These are phyloP conservation scores for Notarius quadriscutis DNA, from an alignment of 2,113 vertebrate genomes.

Conservation along the genomic window DNA sequence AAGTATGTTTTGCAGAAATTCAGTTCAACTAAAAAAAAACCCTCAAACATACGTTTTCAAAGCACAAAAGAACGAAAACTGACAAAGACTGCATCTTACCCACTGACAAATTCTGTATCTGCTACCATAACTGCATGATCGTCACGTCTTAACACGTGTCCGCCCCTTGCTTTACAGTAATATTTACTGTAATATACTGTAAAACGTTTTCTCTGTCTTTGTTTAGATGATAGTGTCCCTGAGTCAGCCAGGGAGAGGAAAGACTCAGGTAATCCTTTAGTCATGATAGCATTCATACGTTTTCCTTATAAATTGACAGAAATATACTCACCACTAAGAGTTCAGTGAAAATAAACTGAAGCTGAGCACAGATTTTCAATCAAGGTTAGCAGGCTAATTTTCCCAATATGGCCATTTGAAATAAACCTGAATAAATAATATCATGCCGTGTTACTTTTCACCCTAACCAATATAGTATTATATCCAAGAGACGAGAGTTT, in stretches of 20 bases:
- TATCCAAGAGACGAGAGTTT: constrained; percentile 26
- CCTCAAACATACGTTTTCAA: background rate
- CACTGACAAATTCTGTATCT: background rate
- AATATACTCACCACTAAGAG: background rate
- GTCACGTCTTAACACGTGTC: constrained; percentile 53
- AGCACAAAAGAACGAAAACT: background rate
- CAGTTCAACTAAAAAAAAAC: background rate
- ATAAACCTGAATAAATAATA: background rate
- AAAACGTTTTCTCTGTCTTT: constrained; percentile 81
- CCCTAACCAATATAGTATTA: background rate
- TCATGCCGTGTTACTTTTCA: constrained; percentile 13
- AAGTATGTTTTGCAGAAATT: background rate
- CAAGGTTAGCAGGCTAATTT: constrained; percentile 30
- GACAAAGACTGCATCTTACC: constrained; percentile 1
- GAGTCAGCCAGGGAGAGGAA: constrained; percentile 85
- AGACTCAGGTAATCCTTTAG: constrained; percentile 87
- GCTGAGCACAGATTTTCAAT: background rate
- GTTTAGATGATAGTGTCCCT: constrained; percentile 91
- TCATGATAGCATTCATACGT: background rate
- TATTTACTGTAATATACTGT: constrained; percentile 76
- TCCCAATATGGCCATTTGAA: constrained; percentile 22
- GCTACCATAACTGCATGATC: constrained; percentile 23
- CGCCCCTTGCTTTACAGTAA: constrained; percentile 72
- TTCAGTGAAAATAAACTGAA: background rate
- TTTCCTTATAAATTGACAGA: background rate